Evolutionary conservation across 1,140 invertebrate genomes (phyloP).

Genomic region (Agraylea sexmaculata): DNA sequence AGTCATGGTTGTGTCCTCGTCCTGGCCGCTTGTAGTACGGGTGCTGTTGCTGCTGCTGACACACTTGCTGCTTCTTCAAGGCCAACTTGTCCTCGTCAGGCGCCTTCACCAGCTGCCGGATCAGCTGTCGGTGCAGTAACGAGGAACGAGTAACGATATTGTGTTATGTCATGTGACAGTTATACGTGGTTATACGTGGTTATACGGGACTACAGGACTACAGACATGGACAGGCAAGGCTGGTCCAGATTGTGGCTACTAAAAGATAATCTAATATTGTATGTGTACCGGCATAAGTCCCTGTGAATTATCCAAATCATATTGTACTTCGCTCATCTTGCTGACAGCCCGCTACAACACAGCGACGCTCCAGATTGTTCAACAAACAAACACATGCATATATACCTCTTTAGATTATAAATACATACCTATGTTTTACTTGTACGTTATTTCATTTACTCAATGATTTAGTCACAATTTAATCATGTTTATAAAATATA

Average conservation of each 20-base stretch:
- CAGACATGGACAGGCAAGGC: not conserved
- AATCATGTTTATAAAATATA: too few relatives aligned
- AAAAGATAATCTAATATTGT: not conserved
- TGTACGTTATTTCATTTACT: too few relatives aligned
- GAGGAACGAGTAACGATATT: not conserved
- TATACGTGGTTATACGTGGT: not conserved
- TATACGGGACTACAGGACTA: not conserved
- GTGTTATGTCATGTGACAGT: not conserved
- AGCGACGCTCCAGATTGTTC: too few relatives aligned
- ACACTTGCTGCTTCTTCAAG: too few relatives aligned
- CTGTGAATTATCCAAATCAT: constrained; percentile 37
- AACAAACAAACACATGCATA: too few relatives aligned
- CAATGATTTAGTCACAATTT: too few relatives aligned
- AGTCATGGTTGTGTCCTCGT: constrained; percentile 85
- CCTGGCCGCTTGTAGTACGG: constrained; percentile 77
- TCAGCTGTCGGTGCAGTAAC: constrained; percentile 51
- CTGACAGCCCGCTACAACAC: too few relatives aligned
- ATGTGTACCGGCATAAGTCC: constrained; percentile 36
- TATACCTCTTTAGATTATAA: too few relatives aligned
- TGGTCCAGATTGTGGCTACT: not conserved
- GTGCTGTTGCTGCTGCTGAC: constrained; percentile 58
- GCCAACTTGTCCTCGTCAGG: constrained; percentile 60
- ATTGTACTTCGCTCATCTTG: constrained; percentile 36
- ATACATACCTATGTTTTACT: too few relatives aligned
- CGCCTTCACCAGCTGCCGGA: constrained; percentile 75